Percentiles rank a stretch among this genome's conserved stretches.
Evolutionary conservation across 2,113 vertebrate species (phyloP).

Genomic region (Pteronura brasiliensis): DNA sequence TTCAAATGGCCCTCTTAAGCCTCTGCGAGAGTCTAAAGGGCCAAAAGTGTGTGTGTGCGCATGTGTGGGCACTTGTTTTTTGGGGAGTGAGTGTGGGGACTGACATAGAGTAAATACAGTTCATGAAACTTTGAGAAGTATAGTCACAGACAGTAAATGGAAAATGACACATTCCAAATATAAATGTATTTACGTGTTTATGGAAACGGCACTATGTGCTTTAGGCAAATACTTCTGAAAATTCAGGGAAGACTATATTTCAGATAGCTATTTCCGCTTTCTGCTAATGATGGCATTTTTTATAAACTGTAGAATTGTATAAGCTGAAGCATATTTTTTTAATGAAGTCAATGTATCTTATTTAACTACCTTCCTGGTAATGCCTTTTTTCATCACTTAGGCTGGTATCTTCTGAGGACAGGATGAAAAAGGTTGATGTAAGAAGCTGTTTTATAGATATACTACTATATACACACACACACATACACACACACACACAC

Average conservation of each 20-base stretch:
- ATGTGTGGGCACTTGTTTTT: not conserved
- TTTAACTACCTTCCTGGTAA: not conserved
- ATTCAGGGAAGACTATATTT: not conserved
- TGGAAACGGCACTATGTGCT: not conserved
- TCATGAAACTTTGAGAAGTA: not conserved
- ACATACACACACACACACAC: too few species aligned
- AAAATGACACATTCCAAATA: not conserved
- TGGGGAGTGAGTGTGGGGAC: not conserved
- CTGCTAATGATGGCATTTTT: slow-evolving; percentile 1
- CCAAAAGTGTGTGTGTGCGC: not conserved
- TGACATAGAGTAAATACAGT: not conserved
- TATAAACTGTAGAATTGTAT: not conserved
- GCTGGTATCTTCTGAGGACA: not conserved
- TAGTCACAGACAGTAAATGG: not conserved
- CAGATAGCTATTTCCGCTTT: not conserved
- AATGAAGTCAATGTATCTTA: not conserved
- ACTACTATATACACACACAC: not conserved
- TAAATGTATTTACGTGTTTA: not conserved
- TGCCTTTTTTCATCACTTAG: not conserved
- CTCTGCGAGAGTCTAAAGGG: not conserved
- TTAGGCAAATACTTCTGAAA: slow-evolving; percentile 31
- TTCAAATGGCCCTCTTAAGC: not conserved
- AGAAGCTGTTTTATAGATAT: not conserved
- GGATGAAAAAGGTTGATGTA: not conserved
- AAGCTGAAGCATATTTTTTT: not conserved